Evolutionary conservation across 64 coral and sea anemone genomes (phyloP), one percentile per base, ranked within the genome.

Genomic region (Pachyseris speciosa): DNA sequence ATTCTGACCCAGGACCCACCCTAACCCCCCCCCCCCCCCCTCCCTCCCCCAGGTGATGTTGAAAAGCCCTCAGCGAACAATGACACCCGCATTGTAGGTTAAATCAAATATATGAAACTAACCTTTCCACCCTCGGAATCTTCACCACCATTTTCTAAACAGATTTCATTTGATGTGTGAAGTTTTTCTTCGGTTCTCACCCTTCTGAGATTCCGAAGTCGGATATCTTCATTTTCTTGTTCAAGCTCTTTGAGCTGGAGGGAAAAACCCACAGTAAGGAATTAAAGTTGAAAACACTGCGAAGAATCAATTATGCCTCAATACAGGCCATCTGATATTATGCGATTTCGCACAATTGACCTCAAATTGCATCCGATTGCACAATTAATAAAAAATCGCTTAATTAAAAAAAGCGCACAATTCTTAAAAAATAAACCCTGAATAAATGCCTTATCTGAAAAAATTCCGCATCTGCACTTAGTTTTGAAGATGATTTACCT

Each of bases 141-240:
- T 28, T 84, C 78, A 24, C 75, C 67, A 19, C 89, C 68, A 66
- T 92, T 92, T 53, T 80, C 64, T 27, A 84, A 37, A 66, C 78
- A 55, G 12, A 64, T 37, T 17, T 74, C 89, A 22, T 55, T 80
- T 31, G 69, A 59, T 5, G 64, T n/a, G 34, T 71, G 45, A 42
- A 74, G 78, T 34, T 88, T 75, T 92, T 92, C 89, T 38, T 92
- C 65, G 39, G 65, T 71, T 33, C 78, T 73, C 12, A 80, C 32
- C 28, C 89, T 83, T 65, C 78, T 83, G 28, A 92, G 79, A 75
- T 92, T 92, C 20, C 89, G 59, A 45, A 92, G 67, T 75, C 89
- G 48, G 26, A 92, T 92, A 15, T 92, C 79, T 69, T 92, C 89
- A 85, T 92, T 92, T 71, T 92, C 89, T 84, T 92, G 89, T 74